Evolutionary conservation across 2,888 invertebrate species (phyloP), one percentile per base, ranked within the genome.

Genomic region (Caenorhabditis zanzibari): DNA sequence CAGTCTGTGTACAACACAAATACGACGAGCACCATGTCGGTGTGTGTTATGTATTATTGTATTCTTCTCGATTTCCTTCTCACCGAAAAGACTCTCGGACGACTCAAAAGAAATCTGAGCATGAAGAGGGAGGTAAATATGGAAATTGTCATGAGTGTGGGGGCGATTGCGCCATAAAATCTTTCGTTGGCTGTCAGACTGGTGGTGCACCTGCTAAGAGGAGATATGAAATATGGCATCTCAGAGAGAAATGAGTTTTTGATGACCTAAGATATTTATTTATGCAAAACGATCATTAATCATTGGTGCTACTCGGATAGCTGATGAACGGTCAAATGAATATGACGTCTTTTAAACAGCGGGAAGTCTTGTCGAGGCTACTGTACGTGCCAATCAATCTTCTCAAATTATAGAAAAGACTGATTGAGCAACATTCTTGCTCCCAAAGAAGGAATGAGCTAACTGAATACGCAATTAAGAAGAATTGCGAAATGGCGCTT

Each of bases 81-180:
- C 7, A 5, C n/a, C 47, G 47, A 19, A 0, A 5, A 19, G 66
- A 68, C n/a, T n/a, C n/a, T n/a, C 66, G 66, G 44, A 26, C 44
- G 59, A 49, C 75, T 75, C 75, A 75, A 75, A 75, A 66, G 64
- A 75, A 68, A 68, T 68, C 68, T 68, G 68, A 68, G 68, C 68
- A 68, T 54, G 54, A 38, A 68, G 54, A 38, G 68, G 38, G 16
- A 24, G 49, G 59, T 38, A 14, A 35, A 44, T 47, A 59, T 59
- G 74, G 75, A 47, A 66, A 58, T 56, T 56, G 47, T 64, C 12
- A 24, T 26, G 54, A 54, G 26, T 19, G 24, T 19, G 49, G 49
- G 10, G 52, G 14, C 5, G 58, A 35, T 75, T 75, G 75, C 75
- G 75, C 68, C 75, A 75, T 66, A 75, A 66, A 26, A 44, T 56